Evolutionary conservation across 2,888 invertebrate species (phyloP).

Genomic region (Mimumesa dahlbomi): DNA sequence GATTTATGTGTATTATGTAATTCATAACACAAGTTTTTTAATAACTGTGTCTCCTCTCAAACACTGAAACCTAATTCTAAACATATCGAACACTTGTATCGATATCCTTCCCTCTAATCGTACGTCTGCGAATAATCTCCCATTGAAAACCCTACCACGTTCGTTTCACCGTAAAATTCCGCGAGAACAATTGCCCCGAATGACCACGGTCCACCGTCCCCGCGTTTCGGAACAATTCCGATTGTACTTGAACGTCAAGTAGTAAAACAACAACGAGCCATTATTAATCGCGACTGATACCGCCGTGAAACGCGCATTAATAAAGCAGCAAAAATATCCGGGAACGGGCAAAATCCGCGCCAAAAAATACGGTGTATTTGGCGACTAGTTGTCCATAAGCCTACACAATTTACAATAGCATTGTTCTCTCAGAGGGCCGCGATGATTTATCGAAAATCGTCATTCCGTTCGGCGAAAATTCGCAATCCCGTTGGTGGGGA

Average conservation of each 20-base stretch:
- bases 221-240: background rate
- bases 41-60: too few species aligned
- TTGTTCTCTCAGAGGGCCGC: constrained; percentile 15
- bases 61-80: too few species aligned
- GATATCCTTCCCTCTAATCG: too few species aligned
- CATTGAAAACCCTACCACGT: too few species aligned
- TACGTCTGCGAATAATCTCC: too few species aligned
- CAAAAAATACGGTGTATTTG: constrained; percentile 45
- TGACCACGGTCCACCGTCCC: too few species aligned
- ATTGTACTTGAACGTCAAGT: background rate
- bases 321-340: constrained; percentile 32
- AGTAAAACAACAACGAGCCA: background rate
- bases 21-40: too few species aligned
- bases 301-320: constrained; percentile 18
- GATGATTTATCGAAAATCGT: constrained; percentile 62
- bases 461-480: constrained; percentile 53
- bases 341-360: background rate
- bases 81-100: too few species aligned
- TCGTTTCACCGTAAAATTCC: too few species aligned
- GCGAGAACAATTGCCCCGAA: too few species aligned
- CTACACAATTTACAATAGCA: constrained; percentile 48
- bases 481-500: constrained; percentile 21
- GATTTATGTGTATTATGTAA: too few species aligned
- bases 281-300: constrained; percentile 27
- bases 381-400: constrained; percentile 51